Conservation (phyloP, 2,113 vertebrate genomes). For the Hucho hucho region DNA sequence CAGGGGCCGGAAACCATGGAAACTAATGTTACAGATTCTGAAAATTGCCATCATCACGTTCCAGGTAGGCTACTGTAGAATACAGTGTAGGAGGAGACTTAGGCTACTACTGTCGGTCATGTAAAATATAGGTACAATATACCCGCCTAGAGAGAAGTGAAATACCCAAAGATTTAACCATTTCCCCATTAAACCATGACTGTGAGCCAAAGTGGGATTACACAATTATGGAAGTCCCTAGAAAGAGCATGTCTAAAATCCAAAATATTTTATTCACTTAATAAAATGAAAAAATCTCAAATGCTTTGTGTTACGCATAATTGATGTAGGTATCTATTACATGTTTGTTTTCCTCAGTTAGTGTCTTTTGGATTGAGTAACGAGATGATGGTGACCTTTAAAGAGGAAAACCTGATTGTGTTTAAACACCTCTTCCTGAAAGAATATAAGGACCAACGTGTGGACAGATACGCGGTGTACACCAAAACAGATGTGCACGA, state of each 20-base stretch:
- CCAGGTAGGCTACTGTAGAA: slow-evolving; percentile 75
- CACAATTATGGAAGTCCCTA: too few relatives aligned
- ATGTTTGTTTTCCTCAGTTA: slow-evolving; percentile 69
- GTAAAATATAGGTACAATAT: too few relatives aligned
- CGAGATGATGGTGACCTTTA: slow-evolving; percentile 95
- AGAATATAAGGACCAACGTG: slow-evolving; percentile 78
- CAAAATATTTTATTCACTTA: too few relatives aligned
- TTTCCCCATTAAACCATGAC: too few relatives aligned
- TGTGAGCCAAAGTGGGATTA: not conserved
- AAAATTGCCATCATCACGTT: slow-evolving; percentile 89
- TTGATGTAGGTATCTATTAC: too few relatives aligned
- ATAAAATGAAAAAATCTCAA: too few relatives aligned
- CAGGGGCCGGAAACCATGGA: slow-evolving; percentile 92
- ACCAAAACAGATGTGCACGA: slow-evolving; percentile 84
- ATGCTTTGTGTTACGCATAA: too few relatives aligned
- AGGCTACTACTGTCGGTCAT: not conserved
- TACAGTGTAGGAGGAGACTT: not conserved
- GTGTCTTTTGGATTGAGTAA: slow-evolving; percentile 95
- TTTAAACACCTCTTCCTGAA: slow-evolving; percentile 94
- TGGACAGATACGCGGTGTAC: slow-evolving; percentile 83
- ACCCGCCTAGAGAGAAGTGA: too few relatives aligned
- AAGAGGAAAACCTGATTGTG: slow-evolving; percentile 86
- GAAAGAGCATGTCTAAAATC: not conserved
- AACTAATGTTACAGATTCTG: slow-evolving; percentile 87
- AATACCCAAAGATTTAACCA: too few relatives aligned